These are phyloP conservation scores for Drosophila kanapiae DNA, from an alignment of 1,140 invertebrate genomes.

Conservation along the genomic window DNA sequence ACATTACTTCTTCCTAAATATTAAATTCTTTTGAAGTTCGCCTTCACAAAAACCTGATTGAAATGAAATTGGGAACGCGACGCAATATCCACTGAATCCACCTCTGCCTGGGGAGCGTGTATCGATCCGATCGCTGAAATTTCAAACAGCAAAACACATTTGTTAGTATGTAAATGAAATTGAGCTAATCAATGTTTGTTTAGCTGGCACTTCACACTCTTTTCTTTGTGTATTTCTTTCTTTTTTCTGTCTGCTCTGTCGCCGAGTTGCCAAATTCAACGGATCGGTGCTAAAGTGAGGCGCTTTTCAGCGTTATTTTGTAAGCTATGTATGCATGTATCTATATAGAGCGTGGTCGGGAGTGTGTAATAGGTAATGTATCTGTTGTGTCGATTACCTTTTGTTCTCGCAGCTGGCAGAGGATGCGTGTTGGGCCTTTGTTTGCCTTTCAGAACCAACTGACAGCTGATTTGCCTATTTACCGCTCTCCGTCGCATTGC, in stretches of 20 bases:
- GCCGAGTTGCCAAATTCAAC: constrained; percentile 40
- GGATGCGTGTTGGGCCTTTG: constrained; percentile 1
- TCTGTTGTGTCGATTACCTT: constrained; percentile 24
- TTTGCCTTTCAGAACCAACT: constrained; percentile 24
- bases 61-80: constrained; percentile 7
- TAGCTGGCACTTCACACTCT: constrained; percentile 40
- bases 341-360: not conserved
- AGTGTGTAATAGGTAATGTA: constrained; percentile 8
- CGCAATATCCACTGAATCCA: constrained; percentile 10
- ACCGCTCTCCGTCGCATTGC: not conserved
- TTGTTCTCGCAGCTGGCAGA: constrained; percentile 29
- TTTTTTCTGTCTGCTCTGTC: constrained; percentile 11
- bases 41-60: not conserved
- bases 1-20: too few species aligned
- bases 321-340: not conserved
- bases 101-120: not conserved
- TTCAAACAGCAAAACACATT: constrained; percentile 24
- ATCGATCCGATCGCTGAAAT: constrained; percentile 9
- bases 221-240: not conserved
- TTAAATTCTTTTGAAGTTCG: not conserved
- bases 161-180: constrained; percentile 38
- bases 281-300: constrained; percentile 18
- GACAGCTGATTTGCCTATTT: constrained; percentile 22
- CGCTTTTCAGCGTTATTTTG: not conserved
- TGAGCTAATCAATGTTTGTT: constrained; percentile 41